Evolutionary conservation across 2,797 vertebrate species (phyloP), one percentile per base, ranked within the genome.

Genomic region (Paedocypris micromegethes): DNA sequence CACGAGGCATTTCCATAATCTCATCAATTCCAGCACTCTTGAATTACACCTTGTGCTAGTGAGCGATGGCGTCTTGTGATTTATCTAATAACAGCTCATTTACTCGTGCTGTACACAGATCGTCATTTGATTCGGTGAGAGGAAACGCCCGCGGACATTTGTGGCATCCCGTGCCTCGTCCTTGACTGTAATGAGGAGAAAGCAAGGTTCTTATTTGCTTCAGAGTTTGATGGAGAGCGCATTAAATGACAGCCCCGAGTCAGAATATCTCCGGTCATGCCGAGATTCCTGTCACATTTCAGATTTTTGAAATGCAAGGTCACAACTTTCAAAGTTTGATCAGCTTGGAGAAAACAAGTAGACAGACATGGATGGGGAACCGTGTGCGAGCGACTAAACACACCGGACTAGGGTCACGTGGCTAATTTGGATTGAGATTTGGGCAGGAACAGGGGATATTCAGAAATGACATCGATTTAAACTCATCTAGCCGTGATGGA

Each of bases 161-260:
- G 9, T 64, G 41, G 60, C 53, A 70, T 70, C 46, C 64, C n/a
- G 2, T 51, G 40, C 41, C 42, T 57, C 45, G 68, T 70, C 68
- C 68, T 64, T 70, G 60, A 64, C 68, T 70, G 52, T 70, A 70
- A 70, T 64, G 68, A 64, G 68, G 68, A 70, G 60, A 70, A 70
- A 57, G 54, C 53, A 70, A 64, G 47, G 54, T 70, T 5, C 60
- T 66, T 61, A 49, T 58, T 72, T 65, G 51, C 47, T 65, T 53
- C 56, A 9, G 48, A 65, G 50, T 51, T 48, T 54, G 55, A 55
- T 58, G 45, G 51, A 44, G 48, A 50, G 49, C 46, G 56, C 23
- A 72, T 72, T 60, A 60, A 72, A 66, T 52, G 46, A 49, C 43
- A 49, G 43, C 64, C 57, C 23, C 54, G 48, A 66, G 56, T 54